A percentile compares a stretch with the other conserved stretches of the same genome.
Conservation (phyloP, 2,797 vertebrate species). For the Chelonia mydas region DNA sequence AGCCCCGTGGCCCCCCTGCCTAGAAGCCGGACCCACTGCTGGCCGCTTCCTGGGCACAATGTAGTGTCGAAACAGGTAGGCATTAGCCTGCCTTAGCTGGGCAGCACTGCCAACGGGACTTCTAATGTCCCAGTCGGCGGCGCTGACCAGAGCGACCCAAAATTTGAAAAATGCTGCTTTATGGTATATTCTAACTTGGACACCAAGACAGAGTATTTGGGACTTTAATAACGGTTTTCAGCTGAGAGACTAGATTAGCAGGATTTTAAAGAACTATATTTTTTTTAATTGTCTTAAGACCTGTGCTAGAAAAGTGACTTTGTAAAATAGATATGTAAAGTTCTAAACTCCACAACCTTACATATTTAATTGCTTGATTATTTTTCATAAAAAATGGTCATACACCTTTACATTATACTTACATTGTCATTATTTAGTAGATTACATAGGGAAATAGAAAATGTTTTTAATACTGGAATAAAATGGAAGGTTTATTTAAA, state of each 20-base stretch:
- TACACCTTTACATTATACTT: neutral
- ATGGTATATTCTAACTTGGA: neutral
- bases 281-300: neutral
- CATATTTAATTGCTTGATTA: neutral
- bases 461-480: neutral
- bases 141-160: no score
- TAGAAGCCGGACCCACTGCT: no score
- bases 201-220: neutral
- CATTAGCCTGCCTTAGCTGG: no score
- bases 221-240: neutral
- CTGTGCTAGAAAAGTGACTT: neutral
- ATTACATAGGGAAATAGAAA: neutral
- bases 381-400: neutral
- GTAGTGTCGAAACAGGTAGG: no score
- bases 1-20: no score
- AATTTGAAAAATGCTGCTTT: no score
- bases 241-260: neutral
- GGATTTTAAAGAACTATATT: neutral
- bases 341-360: neutral
- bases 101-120: no score
- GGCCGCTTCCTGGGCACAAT: no score
- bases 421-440: neutral
- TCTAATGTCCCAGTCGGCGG: no score
- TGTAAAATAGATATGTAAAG: neutral
- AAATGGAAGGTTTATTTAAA: neutral